phyloP scores from a whole-genome alignment of 2,888 invertebrate species.

The Ganaspis brasiliensis region DNA sequence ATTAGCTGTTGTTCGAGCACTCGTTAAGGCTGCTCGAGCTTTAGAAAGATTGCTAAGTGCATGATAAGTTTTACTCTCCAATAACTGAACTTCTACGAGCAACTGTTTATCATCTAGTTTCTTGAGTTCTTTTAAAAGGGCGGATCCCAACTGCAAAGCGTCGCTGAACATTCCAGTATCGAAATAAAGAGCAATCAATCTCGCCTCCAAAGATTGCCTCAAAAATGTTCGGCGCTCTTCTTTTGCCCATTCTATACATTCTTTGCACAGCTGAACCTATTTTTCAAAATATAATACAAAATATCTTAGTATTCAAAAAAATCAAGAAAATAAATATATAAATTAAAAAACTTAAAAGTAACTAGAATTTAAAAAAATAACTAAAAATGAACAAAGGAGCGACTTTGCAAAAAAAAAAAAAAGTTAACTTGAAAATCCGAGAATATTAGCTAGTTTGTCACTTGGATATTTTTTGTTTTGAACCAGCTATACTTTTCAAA shows the following conservation, averaged over 20 bases:
- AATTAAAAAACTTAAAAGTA: too few species aligned
- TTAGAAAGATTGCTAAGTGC: constrained; percentile 98
- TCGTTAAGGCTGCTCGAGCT: constrained; percentile 97
- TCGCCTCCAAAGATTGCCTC: constrained; percentile 96
- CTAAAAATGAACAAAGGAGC: too few species aligned
- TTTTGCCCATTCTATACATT: constrained; percentile 99
- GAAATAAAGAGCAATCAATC: constrained; percentile 96
- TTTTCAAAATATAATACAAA: neutral
- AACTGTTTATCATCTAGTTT: constrained; percentile 99
- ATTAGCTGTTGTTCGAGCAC: constrained; percentile 99
- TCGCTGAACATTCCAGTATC: constrained; percentile 95
- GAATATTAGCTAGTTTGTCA: too few species aligned
- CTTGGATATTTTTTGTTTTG: too few species aligned
- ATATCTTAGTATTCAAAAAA: too few species aligned
- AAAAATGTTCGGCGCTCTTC: constrained; percentile 98
- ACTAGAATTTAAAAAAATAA: too few species aligned
- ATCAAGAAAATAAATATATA: too few species aligned
- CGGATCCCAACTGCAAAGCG: constrained; percentile 91
- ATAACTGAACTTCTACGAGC: constrained; percentile 97
- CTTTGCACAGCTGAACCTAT: constrained; percentile 92
- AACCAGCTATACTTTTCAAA: too few species aligned
- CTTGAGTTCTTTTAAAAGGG: constrained; percentile 96
- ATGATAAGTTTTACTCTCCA: constrained; percentile 99
- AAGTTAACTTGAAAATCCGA: too few species aligned
- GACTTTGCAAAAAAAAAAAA: too few species aligned